These are phyloP conservation scores for Anguilla japonica DNA, from an alignment of 2,113 vertebrate species.

Conservation along the genomic window DNA sequence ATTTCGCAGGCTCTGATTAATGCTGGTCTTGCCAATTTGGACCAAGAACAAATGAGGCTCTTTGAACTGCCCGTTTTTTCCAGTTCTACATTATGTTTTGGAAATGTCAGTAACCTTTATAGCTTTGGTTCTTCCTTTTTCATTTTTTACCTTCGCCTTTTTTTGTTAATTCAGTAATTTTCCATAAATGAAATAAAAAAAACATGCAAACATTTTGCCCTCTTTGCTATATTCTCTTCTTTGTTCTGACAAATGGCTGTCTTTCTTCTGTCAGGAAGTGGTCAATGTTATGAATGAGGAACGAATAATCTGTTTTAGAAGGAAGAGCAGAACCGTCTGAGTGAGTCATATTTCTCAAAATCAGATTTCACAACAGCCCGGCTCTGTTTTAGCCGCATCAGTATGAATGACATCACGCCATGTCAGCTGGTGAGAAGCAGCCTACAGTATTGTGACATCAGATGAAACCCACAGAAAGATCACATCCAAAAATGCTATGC, in stretches of 20 bases:
- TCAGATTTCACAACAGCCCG: background rate
- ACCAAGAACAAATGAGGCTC: slow-evolving; percentile 19
- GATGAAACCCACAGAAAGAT: background rate
- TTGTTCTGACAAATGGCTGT: slow-evolving; percentile 1
- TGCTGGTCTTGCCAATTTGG: background rate
- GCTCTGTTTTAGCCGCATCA: background rate
- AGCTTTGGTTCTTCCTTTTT: slow-evolving; percentile 48
- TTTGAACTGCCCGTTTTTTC: slow-evolving; percentile 26
- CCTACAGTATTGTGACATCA: background rate
- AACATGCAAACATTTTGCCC: slow-evolving; percentile 70
- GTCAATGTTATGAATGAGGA: background rate
- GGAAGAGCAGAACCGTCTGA: too few relatives aligned
- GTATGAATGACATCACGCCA: background rate
- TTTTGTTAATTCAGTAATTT: slow-evolving; percentile 61
- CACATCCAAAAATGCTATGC: background rate
- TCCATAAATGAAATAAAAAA: slow-evolving; percentile 56
- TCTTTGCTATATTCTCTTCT: slow-evolving; percentile 54
- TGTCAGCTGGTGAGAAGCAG: background rate
- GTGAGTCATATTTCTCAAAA: too few relatives aligned
- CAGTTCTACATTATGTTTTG: slow-evolving; percentile 50
- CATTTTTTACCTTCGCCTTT: slow-evolving; percentile 56
- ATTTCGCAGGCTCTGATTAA: slow-evolving; percentile 13
- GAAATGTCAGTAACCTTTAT: slow-evolving; percentile 46
- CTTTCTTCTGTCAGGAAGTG: background rate
- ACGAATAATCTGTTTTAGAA: too few relatives aligned